phyloP scores from a whole-genome alignment of 2,113 vertebrate genomes.

The Cettia cetti region DNA sequence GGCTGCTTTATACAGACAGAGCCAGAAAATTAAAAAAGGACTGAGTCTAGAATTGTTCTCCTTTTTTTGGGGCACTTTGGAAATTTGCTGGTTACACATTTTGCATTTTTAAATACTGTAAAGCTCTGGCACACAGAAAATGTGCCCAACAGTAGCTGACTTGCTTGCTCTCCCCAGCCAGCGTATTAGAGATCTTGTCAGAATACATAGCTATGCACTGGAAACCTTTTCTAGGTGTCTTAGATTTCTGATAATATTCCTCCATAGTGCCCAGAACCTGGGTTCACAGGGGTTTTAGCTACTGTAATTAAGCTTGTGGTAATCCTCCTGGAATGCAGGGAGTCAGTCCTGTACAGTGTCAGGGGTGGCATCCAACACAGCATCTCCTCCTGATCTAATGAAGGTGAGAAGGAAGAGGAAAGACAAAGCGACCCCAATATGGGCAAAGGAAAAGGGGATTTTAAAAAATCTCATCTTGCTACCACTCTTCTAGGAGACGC shows the following conservation, averaged over 20 bases:
- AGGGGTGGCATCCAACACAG: neutral
- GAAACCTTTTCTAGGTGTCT: neutral
- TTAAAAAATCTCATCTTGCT: neutral
- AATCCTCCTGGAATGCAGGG: neutral
- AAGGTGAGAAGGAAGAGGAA: neutral
- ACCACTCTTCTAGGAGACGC: neutral
- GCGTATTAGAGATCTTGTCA: neutral
- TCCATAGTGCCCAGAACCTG: too few species aligned
- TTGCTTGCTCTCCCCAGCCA: neutral
- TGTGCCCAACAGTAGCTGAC: neutral
- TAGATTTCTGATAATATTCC: neutral
- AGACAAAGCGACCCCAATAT: neutral
- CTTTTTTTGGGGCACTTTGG: neutral
- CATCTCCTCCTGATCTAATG: neutral
- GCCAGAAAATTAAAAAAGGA: neutral
- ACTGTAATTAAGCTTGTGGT: neutral
- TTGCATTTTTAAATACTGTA: neutral
- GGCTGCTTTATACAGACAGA: neutral
- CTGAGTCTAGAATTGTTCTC: neutral
- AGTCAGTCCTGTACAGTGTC: neutral
- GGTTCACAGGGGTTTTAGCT: neutral
- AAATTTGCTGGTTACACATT: neutral
- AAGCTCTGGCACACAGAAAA: neutral
- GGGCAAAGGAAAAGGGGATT: neutral
- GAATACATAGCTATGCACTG: neutral